Evolutionary conservation across 2,888 invertebrate genomes (phyloP).

Genomic region (Apotomis capreana): DNA sequence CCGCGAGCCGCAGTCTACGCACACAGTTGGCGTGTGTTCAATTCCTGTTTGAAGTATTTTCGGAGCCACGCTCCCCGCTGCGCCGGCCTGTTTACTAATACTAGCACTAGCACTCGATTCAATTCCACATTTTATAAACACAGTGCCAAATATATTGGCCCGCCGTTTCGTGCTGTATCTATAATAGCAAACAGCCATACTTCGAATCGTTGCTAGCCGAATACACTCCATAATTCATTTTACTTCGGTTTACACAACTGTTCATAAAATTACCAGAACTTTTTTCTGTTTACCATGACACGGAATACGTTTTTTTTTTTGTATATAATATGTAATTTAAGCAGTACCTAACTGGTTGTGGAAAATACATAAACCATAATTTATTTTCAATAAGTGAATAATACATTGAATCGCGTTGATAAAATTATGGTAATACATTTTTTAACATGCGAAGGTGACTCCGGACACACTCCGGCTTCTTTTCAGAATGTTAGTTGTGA

Average conservation of each 20-base stretch:
- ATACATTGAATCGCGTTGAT: slow-evolving; percentile 13
- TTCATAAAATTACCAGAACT: slow-evolving; percentile 28
- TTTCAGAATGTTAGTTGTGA: slow-evolving; percentile 59
- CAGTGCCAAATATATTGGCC: slow-evolving; percentile 69
- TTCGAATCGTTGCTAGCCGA: slow-evolving; percentile 36
- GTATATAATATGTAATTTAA: not conserved
- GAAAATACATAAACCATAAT: slow-evolving; percentile 4
- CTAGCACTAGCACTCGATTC: slow-evolving; percentile 78
- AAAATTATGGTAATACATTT: slow-evolving; percentile 23
- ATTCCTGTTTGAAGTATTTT: slow-evolving; percentile 81
- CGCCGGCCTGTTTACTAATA: slow-evolving; percentile 80
- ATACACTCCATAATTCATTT: slow-evolving; percentile 49
- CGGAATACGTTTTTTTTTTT: no score
- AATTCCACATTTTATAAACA: slow-evolving; percentile 79
- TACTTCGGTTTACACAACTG: slow-evolving; percentile 43
- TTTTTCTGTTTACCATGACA: slow-evolving; percentile 19
- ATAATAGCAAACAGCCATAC: slow-evolving; percentile 41
- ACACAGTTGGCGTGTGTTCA: slow-evolving; percentile 79
- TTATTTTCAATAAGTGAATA: slow-evolving; percentile 27
- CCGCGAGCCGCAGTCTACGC: slow-evolving; percentile 77
- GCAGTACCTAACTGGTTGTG: not conserved
- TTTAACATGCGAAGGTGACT: slow-evolving; percentile 46
- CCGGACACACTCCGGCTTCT: slow-evolving; percentile 42
- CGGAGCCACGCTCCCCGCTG: slow-evolving; percentile 70
- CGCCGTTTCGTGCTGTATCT: slow-evolving; percentile 54